A percentile compares a stretch with the other conserved stretches of the same genome.
Conservation (phyloP, 2,797 vertebrate genomes). For the Sciurus vulgaris region DNA sequence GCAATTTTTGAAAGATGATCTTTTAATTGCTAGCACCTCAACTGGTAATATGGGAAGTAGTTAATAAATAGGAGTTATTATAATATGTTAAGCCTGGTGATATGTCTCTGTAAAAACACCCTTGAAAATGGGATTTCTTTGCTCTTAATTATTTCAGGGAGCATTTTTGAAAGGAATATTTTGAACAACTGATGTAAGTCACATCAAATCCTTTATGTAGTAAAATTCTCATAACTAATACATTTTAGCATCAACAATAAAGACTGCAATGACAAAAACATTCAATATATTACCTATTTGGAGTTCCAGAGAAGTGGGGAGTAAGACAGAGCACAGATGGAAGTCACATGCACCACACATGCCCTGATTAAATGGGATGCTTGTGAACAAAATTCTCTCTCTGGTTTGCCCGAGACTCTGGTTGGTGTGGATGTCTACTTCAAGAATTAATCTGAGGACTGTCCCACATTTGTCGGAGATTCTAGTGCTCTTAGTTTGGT, state of each 20-base stretch:
- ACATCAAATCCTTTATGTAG: background rate
- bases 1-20: background rate
- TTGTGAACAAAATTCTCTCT: background rate
- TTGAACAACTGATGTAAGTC: background rate
- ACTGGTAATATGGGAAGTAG: background rate
- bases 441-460: background rate
- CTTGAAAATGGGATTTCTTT: background rate
- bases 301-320: background rate
- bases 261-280: no score
- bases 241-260: background rate
- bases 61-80: background rate
- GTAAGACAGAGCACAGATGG: background rate
- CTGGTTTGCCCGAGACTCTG: background rate
- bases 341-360: background rate
- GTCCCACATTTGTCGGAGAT: rapidly evolving
- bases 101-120: background rate
- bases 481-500: background rate
- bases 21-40: background rate
- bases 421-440: background rate
- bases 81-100: background rate
- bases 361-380: no score
- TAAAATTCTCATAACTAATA: background rate
- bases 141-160: background rate
- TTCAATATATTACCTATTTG: background rate
- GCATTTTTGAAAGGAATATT: background rate